Base-by-base conservation (phyloP, 2,113 vertebrate species). In the Tupaia chinensis region DNA sequence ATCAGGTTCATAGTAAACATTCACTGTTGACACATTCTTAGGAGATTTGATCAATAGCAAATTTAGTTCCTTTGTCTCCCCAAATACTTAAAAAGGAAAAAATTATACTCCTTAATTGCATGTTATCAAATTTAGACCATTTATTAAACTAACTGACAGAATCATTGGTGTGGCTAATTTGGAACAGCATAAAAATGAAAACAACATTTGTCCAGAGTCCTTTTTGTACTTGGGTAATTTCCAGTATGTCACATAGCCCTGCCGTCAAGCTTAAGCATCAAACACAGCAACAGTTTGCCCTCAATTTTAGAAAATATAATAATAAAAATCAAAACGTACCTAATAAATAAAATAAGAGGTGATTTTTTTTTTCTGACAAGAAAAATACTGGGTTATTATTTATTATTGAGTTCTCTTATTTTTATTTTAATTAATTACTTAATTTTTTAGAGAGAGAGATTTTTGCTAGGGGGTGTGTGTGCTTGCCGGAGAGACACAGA, bases 221-320 rank as follows among this genome's bases (percentile, higher is more conserved):
- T 84, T 16, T 91, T 34, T 85, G 82, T 74, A 25, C 78, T 86
- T 82, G 86, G 27, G 58, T 85, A 44, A 69, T 91, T 95, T 88
- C 53, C 14, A 96, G 7, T 5, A 56, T 79, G 66, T 86, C 60
- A 93, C 1, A 61, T 58, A 90, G 34, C 14, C 32, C 29, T 54
- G 34, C 5, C 1, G 20, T 80, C 20, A 85, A 54, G 4, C 7
- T 85, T 32, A 95, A 95, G 76, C 61, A 32, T 82, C 7, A 15
- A 86, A 88, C 9, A 70, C 29, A 77, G 2, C 34, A 74, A 74
- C 11, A 34, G 9, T 74, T 72, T 87, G 14, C 9, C 54, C 7
- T 25, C 19, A 88, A 19, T 69, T 91, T 90, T 88, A 86, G 89
- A 74, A 96, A 92, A 82, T 61, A 17, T 79, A 79, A 9, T 74